phyloP scores from a whole-genome alignment of 1,140 invertebrate genomes.

The Catajapyx aquilonaris region DNA sequence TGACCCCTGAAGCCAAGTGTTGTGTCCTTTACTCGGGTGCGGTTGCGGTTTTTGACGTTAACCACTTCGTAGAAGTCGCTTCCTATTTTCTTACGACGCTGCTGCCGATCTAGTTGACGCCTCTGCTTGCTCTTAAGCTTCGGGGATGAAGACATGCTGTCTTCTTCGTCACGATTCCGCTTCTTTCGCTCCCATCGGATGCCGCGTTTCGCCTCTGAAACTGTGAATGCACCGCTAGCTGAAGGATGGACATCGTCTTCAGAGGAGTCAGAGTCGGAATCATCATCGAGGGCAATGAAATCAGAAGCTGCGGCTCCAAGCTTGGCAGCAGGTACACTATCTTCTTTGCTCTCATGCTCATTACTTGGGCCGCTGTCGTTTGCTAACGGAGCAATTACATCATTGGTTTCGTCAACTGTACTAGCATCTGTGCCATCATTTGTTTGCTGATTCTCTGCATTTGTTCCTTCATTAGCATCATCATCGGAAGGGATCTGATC shows the following conservation, averaged over 20 bases:
- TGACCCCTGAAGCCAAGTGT: background rate
- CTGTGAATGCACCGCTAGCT: background rate
- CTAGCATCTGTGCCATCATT: slow-evolving; percentile 13
- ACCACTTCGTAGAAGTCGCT: slow-evolving; percentile 80
- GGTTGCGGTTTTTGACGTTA: slow-evolving; percentile 80
- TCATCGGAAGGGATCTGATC: slow-evolving; percentile 16
- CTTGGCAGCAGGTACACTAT: no score
- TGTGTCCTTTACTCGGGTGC: slow-evolving; percentile 11
- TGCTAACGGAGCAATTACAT: no score
- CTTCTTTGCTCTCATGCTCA: no score
- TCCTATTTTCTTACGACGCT: slow-evolving; percentile 67
- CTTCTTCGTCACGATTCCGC: slow-evolving; percentile 3
- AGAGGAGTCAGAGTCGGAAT: slow-evolving; percentile 15
- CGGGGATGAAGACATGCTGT: slow-evolving; percentile 1
- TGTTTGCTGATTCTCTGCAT: background rate
- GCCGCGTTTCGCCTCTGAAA: background rate
- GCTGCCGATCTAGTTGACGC: slow-evolving; percentile 45
- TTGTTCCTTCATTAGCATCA: slow-evolving; percentile 16
- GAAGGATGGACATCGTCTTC: slow-evolving; percentile 11
- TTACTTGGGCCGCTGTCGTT: no score
- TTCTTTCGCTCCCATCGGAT: background rate
- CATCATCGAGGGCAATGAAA: slow-evolving; percentile 30
- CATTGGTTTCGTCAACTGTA: no score
- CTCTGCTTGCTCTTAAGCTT: slow-evolving; percentile 50
- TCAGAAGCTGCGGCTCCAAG: slow-evolving; percentile 36